Evolutionary conservation across 2,888 invertebrate species (phyloP).

Genomic region (Dasypolia templi): DNA sequence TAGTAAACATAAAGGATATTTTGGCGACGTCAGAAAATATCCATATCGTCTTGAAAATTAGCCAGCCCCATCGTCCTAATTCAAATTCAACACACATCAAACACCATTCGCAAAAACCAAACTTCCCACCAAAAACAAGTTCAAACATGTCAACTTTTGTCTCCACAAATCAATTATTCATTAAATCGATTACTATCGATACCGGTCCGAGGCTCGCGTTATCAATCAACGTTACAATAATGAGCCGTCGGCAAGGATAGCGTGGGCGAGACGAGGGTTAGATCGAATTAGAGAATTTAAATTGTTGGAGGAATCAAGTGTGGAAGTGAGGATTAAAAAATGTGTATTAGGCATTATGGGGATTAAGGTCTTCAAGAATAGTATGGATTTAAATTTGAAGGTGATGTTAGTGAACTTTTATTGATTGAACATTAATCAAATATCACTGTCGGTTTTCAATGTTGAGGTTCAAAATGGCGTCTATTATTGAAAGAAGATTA

Average conservation of each 20-base stretch:
- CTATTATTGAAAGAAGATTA: neutral
- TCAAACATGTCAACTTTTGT: constrained; percentile 39
- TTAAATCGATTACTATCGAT: constrained; percentile 53
- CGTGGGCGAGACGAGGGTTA: constrained; percentile 41
- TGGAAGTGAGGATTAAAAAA: constrained; percentile 9
- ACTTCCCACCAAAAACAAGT: constrained; percentile 21
- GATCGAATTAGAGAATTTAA: constrained; percentile 23
- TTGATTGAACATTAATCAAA: neutral
- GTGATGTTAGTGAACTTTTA: neutral
- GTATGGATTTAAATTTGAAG: neutral
- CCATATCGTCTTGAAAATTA: too few species aligned
- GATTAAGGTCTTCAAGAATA: constrained; percentile 8
- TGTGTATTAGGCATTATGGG: neutral
- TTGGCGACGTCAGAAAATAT: too few species aligned
- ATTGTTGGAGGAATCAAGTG: constrained; percentile 16
- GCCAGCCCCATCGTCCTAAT: too few species aligned
- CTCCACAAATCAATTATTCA: constrained; percentile 54
- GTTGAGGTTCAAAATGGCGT: neutral
- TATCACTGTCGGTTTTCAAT: neutral
- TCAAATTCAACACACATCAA: neutral
- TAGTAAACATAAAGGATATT: too few species aligned
- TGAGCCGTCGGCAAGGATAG: constrained; percentile 57
- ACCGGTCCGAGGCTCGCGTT: constrained; percentile 25
- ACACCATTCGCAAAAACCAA: constrained; percentile 13
- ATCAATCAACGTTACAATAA: constrained; percentile 59